Evolutionary conservation across 2,113 vertebrate genomes (phyloP).

Genomic region (Desmodus rotundus): DNA sequence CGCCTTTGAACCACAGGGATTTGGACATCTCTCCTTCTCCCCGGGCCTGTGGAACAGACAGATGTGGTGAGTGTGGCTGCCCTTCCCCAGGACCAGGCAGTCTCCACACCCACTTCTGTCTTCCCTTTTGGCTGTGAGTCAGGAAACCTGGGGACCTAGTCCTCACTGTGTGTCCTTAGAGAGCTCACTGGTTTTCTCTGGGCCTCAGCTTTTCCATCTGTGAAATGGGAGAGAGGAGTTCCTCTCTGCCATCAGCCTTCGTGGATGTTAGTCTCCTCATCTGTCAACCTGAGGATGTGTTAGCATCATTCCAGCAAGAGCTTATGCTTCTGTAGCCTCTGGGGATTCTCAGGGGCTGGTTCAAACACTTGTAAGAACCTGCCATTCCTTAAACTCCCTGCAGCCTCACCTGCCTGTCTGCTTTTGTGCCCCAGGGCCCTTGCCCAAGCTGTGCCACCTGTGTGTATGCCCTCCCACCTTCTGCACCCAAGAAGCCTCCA

Average conservation of each 20-base stretch:
- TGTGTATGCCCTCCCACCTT: not conserved
- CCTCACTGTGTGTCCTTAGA: not conserved
- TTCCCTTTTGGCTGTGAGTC: not conserved
- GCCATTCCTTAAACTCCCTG: not conserved
- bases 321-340: not conserved
- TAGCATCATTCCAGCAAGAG: not conserved
- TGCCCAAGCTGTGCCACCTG: not conserved
- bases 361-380: not conserved
- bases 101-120: not conserved
- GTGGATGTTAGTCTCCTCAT: not conserved
- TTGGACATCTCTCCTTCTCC: conserved; percentile 91
- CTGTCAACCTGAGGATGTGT: not conserved
- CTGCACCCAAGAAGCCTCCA: not conserved
- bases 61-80: not conserved
- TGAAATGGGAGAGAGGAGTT: not conserved
- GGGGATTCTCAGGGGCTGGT: not conserved
- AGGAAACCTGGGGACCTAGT: not conserved
- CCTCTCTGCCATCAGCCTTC: not conserved
- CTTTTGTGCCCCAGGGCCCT: not conserved
- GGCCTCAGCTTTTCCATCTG: not conserved
- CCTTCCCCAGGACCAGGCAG: not conserved
- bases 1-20: conserved; percentile 97
- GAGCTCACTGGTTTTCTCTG: not conserved
- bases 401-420: not conserved
- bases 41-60: conserved; percentile 85